phyloP scores from a whole-genome alignment of 2,113 vertebrate genomes.

The Anseranas semipalmata region DNA sequence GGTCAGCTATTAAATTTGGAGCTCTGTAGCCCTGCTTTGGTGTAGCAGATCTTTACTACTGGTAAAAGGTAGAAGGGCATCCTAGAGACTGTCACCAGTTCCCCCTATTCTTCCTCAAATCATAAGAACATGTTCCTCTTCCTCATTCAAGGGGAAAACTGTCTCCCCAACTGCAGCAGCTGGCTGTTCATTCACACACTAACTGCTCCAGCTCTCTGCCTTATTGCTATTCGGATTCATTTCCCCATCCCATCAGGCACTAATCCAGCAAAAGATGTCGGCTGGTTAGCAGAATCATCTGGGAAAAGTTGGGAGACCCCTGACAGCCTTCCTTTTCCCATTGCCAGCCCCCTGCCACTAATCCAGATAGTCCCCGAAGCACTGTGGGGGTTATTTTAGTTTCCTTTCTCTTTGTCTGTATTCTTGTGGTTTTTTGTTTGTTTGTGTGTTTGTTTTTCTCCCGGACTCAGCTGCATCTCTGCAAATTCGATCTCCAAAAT shows the following conservation, averaged over 20 bases:
- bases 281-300: constrained; percentile 25
- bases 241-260: constrained; percentile 8
- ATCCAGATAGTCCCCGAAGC: background rate
- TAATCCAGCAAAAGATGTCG: constrained; percentile 10
- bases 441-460: background rate
- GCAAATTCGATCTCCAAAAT: constrained; percentile 17
- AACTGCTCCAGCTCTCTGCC: constrained; percentile 1
- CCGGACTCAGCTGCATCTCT: constrained; percentile 40
- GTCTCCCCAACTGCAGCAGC: background rate
- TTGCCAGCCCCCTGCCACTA: background rate
- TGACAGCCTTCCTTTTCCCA: background rate
- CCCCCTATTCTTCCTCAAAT: background rate
- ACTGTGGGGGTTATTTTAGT: background rate
- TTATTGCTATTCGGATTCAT: background rate
- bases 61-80: background rate
- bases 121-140: background rate
- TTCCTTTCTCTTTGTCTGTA: background rate
- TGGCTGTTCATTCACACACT: background rate
- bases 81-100: background rate
- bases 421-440: background rate
- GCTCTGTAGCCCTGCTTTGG: background rate
- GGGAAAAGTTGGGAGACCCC: constrained; percentile 19
- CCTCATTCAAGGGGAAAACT: background rate
- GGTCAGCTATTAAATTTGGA: background rate
- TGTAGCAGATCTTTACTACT: background rate